These are phyloP conservation scores for Takifugu bimaculatus DNA, from an alignment of 2,113 vertebrate genomes.

Conservation along the genomic window DNA sequence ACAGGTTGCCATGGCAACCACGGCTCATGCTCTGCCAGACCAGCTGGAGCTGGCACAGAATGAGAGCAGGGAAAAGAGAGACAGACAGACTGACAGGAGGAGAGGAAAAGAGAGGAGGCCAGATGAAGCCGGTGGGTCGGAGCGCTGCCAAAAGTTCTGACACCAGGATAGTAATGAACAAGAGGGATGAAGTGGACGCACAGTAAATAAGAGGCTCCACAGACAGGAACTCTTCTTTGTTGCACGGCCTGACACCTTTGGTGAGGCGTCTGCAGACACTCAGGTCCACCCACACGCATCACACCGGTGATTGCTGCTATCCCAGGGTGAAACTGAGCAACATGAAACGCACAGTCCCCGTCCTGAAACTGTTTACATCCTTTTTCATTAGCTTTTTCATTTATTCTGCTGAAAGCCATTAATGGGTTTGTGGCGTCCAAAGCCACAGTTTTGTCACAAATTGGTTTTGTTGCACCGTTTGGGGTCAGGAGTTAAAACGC, in stretches of 20 bases:
- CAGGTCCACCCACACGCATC: background rate
- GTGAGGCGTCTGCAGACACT: background rate
- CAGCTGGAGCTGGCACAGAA: conserved; percentile 52
- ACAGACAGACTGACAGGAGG: conserved; percentile 26
- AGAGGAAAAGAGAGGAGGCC: conserved; percentile 11
- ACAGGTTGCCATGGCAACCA: conserved; percentile 67
- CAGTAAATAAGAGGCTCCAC: conserved; percentile 13
- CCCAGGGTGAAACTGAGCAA: too few relatives aligned
- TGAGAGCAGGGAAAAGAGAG: conserved; percentile 32
- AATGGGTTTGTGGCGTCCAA: too few relatives aligned
- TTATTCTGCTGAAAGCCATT: too few relatives aligned
- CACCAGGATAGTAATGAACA: conserved; percentile 48
- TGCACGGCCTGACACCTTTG: too few relatives aligned
- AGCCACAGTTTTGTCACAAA: too few relatives aligned
- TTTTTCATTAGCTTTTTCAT: too few relatives aligned
- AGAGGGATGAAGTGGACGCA: conserved; percentile 15
- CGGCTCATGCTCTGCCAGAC: conserved; percentile 52
- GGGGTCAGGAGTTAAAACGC: too few relatives aligned
- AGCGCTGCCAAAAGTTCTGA: conserved; percentile 52
- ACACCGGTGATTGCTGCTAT: background rate
- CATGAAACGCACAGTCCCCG: too few relatives aligned
- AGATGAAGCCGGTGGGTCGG: conserved; percentile 22
- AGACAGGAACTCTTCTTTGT: background rate
- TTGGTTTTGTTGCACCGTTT: too few relatives aligned
- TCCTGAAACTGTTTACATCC: too few relatives aligned